A percentile compares a stretch with the other conserved stretches of the same genome.
phyloP scores from a whole-genome alignment of 2,113 vertebrate species.

The Aegithalos caudatus region DNA sequence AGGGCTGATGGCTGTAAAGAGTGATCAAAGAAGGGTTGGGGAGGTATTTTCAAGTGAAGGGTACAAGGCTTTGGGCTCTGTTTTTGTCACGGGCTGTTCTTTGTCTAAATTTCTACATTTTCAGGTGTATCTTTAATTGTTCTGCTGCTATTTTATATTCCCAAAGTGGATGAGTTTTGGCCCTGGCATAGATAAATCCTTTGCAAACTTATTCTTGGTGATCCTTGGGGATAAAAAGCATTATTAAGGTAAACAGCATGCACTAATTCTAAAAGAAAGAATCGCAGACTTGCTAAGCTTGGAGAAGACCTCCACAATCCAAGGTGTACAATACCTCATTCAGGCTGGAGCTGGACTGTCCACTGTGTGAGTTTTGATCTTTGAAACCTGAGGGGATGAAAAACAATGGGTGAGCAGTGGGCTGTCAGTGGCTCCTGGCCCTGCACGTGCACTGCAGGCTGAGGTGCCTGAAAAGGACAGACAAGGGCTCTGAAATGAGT shows the following conservation, averaged over 20 bases:
- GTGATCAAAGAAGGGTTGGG: background rate
- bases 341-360: background rate
- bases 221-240: background rate
- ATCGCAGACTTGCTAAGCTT: fast-evolving
- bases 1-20: fast-evolving
- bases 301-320: fast-evolving
- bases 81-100: background rate
- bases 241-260: fast-evolving
- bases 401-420: fast-evolving
- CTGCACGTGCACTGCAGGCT: conserved; percentile 93
- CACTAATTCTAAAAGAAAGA: background rate
- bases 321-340: fast-evolving
- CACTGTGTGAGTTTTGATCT: background rate
- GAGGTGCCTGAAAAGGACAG: conserved; percentile 74
- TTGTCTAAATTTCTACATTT: fast-evolving
- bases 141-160: background rate
- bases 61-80: fast-evolving
- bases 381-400: background rate
- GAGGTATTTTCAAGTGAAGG: background rate
- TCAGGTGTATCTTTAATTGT: fast-evolving
- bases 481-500: background rate
- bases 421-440: conserved; percentile 95
- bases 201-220: background rate
- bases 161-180: fast-evolving
- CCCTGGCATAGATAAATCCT: fast-evolving